phyloP scores from a whole-genome alignment of 2,113 vertebrate genomes.

The Sceloporus undulatus region DNA sequence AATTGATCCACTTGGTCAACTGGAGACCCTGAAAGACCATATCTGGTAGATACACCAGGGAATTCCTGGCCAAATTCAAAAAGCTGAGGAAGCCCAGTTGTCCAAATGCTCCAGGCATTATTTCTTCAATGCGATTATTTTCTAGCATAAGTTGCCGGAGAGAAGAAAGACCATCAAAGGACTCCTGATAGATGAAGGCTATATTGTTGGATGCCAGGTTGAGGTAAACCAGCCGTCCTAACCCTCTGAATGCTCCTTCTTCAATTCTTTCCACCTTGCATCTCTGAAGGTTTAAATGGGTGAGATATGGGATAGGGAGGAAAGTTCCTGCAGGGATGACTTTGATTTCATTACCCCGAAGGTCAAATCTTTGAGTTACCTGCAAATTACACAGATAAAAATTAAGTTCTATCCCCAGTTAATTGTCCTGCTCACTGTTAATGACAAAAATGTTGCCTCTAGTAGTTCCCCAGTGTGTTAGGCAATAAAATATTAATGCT shows the following conservation, averaged over 20 bases:
- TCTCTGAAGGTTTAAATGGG: slow-evolving; percentile 86
- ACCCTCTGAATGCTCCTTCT: slow-evolving; percentile 91
- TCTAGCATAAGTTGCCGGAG: slow-evolving; percentile 88
- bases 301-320: slow-evolving; percentile 85
- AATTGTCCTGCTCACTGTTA: neutral
- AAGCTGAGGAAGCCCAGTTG: slow-evolving; percentile 88
- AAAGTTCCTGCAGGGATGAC: slow-evolving; percentile 82
- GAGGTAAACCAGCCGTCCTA: slow-evolving; percentile 89
- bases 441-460: neutral
- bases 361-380: slow-evolving; percentile 90
- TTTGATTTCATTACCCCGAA: slow-evolving; percentile 84
- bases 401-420: neutral
- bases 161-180: slow-evolving; percentile 88
- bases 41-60: slow-evolving; percentile 91
- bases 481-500: neutral
- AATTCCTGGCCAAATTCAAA: slow-evolving; percentile 88
- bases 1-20: slow-evolving; percentile 87
- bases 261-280: slow-evolving; percentile 86
- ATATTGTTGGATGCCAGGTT: slow-evolving; percentile 90
- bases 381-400: slow-evolving; percentile 55
- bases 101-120: slow-evolving; percentile 89
- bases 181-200: slow-evolving; percentile 89
- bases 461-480: neutral
- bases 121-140: slow-evolving; percentile 89
- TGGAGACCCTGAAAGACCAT: slow-evolving; percentile 94